Base-by-base conservation (phyloP, 2,888 invertebrate genomes). In the Chrysolina americana region DNA sequence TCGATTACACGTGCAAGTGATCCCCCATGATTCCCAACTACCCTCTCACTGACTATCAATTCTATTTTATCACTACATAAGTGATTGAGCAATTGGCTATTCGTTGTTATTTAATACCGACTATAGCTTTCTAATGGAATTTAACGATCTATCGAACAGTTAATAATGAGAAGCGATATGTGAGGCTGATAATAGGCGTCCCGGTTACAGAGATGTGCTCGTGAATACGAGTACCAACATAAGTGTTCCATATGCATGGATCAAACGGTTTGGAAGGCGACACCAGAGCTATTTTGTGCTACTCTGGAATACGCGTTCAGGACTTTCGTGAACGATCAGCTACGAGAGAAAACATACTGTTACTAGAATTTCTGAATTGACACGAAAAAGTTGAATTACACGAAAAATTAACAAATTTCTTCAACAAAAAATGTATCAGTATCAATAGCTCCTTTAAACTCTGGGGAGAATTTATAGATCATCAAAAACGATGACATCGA, bases 21-120 rank as follows among this genome's bases (percentile, higher is more conserved):
- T 65, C 68, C 68, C 53, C 19, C n/a, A 68, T 68, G 68, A 48
- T 50, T 36, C 28, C 15, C 1, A 44, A 66, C 65, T 53, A 68
- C 19, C 53, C 19, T 19, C 72, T 62, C 47, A 47, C 21, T 66
- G 41, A 15, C 70, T 70, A 72, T 75, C 62, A 66, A 72, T 75
- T 70, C 44, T 63, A 72, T 72, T 75, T 75, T 75, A 75, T 72
- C 75, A 70, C 75, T 63, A 71, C 72, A 75, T 75, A 75, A 75
- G 75, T 75, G 75, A 75, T 70, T 75, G 75, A 75, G 72, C 75
- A 75, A 75, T 75, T 75, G 75, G 70, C 73, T 68, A 74, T 72
- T 65, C 73, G 69, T 70, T 76, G 74, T 70, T 74, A 73, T 77
- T 71, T 70, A 75, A 75, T 75, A 72, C 65, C 66, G 74, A 73